A percentile compares a stretch with the other conserved stretches of the same genome.
Conservation (phyloP, 2,888 invertebrate genomes). For the Steinernema scapterisci region DNA sequence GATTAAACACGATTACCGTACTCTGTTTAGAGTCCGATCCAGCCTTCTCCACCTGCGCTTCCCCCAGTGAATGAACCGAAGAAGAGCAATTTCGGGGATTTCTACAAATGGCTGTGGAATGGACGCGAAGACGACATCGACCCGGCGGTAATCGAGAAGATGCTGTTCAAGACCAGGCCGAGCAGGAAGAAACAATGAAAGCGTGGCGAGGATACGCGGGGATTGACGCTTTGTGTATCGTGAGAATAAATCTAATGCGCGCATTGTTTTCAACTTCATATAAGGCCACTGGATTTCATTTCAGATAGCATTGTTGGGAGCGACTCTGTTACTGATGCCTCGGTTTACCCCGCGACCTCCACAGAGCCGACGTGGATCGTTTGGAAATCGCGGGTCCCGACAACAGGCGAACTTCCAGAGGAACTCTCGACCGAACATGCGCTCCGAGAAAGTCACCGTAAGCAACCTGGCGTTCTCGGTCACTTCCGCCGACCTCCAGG, state of each 20-base stretch:
- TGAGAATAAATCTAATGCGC: too few species aligned
- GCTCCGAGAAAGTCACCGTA: neutral
- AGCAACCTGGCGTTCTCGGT: neutral
- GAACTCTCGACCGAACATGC: neutral
- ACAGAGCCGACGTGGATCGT: too few species aligned
- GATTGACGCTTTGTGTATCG: too few species aligned
- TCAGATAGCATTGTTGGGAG: too few species aligned
- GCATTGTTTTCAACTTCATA: too few species aligned
- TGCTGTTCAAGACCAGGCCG: conserved; percentile 21
- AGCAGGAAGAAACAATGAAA: neutral
- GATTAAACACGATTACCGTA: neutral
- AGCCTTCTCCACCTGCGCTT: neutral
- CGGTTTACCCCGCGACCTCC: too few species aligned
- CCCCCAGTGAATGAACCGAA: neutral
- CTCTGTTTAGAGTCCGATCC: neutral
- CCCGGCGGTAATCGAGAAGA: neutral
- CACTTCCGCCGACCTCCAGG: neutral
- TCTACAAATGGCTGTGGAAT: conserved; percentile 22
- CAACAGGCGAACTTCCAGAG: too few species aligned
- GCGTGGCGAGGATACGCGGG: too few species aligned
- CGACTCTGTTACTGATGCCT: too few species aligned
- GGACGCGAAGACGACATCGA: conserved; percentile 30
- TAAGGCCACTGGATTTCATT: too few species aligned
- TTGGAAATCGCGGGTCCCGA: too few species aligned
- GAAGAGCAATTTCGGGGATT: conserved; percentile 24